A percentile compares a stretch with the other conserved stretches of the same genome.
These are phyloP conservation scores for Montipora capricornis DNA, from an alignment of 64 coral and sea anemone species.

Conservation along the genomic window DNA sequence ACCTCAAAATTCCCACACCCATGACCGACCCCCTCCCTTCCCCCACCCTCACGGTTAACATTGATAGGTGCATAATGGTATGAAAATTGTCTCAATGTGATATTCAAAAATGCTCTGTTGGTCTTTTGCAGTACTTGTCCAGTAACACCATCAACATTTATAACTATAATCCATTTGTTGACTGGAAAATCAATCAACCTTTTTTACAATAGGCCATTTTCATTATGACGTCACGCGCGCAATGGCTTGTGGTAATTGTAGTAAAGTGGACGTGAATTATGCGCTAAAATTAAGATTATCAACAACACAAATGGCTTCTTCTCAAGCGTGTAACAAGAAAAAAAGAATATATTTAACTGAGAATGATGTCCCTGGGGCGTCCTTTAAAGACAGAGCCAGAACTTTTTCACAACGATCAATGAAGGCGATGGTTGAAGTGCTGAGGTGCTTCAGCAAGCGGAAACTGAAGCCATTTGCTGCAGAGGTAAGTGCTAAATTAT, in stretches of 20 bases:
- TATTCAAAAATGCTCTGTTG: too few relatives aligned
- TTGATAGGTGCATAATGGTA: too few relatives aligned
- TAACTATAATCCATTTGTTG: too few relatives aligned
- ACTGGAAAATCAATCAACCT: too few relatives aligned
- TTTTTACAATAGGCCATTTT: constrained; percentile 12
- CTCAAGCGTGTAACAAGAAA: not conserved
- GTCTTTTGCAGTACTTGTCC: too few relatives aligned
- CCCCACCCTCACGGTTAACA: too few relatives aligned
- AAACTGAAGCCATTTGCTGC: not conserved
- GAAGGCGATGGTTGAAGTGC: constrained; percentile 1
- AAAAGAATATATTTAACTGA: too few relatives aligned
- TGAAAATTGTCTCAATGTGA: too few relatives aligned
- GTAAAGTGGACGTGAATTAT: not conserved
- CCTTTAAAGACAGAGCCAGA: constrained; percentile 1
- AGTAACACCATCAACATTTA: too few relatives aligned
- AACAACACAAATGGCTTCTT: constrained; percentile 22
- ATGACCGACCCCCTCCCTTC: too few relatives aligned
- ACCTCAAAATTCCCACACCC: too few relatives aligned
- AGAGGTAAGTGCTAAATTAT: not conserved
- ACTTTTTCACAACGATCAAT: not conserved
- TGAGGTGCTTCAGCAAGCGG: not conserved
- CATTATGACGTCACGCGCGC: constrained; percentile 24
- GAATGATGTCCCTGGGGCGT: not conserved
- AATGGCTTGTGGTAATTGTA: constrained; percentile 35
- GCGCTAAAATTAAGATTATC: not conserved